Percentiles rank a stretch among this genome's conserved stretches.
Conservation (phyloP, 2,113 vertebrate species). For the Sapayoa aenigma region DNA sequence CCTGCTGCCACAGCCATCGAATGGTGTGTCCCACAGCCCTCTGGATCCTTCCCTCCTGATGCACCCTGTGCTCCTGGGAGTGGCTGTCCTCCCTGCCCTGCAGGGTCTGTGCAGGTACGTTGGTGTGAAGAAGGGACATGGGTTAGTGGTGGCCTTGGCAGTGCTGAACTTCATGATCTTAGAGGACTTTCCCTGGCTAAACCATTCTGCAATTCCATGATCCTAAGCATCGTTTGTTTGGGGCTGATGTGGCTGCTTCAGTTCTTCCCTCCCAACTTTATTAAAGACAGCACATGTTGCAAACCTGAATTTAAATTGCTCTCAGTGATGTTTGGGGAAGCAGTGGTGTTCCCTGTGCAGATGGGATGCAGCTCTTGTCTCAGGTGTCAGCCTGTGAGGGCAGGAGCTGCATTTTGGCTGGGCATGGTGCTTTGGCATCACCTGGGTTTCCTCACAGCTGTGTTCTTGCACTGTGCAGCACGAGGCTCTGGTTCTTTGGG, state of each 20-base stretch:
- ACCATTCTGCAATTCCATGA: not conserved
- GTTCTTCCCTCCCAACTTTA: not conserved
- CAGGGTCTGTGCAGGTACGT: not conserved
- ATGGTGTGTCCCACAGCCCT: not conserved
- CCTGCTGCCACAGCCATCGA: fast-evolving
- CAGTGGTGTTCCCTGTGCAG: not conserved
- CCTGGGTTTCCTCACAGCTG: not conserved
- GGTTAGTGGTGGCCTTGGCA: not conserved
- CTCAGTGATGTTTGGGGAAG: not conserved
- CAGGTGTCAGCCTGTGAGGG: not conserved
- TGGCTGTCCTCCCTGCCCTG: not conserved
- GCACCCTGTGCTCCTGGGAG: fast-evolving
- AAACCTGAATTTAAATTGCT: not conserved
- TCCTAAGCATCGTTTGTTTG: fast-evolving
- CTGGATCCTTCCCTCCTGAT: not conserved
- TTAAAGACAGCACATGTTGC: not conserved
- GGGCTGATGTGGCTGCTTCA: not conserved
- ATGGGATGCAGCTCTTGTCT: fast-evolving
- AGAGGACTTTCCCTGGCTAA: not conserved
- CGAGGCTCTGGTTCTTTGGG: not conserved
- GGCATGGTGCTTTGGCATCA: not conserved
- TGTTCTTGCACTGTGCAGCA: fast-evolving
- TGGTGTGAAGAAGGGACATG: not conserved
- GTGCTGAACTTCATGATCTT: not conserved
- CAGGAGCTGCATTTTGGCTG: not conserved